Conservation (phyloP, 2,113 vertebrate genomes). For the Anhinga rufa region DNA sequence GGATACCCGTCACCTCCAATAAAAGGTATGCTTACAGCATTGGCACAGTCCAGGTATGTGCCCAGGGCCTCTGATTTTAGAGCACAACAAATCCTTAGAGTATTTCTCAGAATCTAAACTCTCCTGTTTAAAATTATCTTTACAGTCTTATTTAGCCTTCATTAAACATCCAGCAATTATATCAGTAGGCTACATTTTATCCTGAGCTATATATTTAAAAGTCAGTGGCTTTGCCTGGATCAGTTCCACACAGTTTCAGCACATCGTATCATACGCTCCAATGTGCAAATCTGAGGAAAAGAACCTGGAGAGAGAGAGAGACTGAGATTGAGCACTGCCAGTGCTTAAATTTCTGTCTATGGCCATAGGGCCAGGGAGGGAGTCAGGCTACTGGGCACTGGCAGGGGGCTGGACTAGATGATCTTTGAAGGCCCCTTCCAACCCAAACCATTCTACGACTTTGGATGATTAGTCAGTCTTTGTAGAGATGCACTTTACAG, state of each 20-base stretch:
- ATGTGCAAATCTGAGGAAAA: neutral
- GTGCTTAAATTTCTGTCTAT: neutral
- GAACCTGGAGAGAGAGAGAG: neutral
- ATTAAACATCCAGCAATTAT: neutral
- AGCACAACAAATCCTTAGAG: neutral
- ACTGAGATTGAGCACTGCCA: neutral
- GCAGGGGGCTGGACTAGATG: neutral
- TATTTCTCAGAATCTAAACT: neutral
- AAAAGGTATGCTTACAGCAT: constrained; percentile 73
- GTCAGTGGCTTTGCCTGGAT: neutral
- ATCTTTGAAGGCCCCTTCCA: neutral
- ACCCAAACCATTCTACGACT: neutral
- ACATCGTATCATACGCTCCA: fast-evolving
- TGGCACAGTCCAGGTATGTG: fast-evolving
- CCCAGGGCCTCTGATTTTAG: neutral
- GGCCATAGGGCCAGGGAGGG: no score
- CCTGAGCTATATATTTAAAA: neutral
- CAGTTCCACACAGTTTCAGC: neutral
- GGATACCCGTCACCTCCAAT: constrained; percentile 87
- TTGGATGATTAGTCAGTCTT: neutral
- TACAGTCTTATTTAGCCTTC: neutral
- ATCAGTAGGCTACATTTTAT: neutral
- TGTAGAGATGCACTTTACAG: neutral
- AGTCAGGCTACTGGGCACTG: neutral
- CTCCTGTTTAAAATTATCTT: neutral